Evolutionary conservation across 2,113 vertebrate species (phyloP), one percentile per base, ranked within the genome.

Genomic region (Hepsetus odoe): DNA sequence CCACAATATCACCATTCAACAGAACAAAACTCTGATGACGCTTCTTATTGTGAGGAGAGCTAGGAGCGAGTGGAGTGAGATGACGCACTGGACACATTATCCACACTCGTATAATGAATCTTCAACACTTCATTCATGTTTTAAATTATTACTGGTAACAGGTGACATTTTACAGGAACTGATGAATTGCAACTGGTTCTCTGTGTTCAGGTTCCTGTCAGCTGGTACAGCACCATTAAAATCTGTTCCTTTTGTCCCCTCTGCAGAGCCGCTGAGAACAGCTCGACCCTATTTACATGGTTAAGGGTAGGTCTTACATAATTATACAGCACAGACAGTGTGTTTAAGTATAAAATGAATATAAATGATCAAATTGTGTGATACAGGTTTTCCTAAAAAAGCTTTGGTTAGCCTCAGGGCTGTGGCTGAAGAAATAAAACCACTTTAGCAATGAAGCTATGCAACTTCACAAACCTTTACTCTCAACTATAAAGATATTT

Each of bases 1-100:
- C 46, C 82, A 88, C 76, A 88, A 80, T 10, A 86, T 94, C 83
- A 96, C 96, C 0, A 86, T 98, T 77, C 96, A 98, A 94, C 95
- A 46, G 95, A 98, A 74, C 79, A 4, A n/a, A 87, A 88, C 80
- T 82, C 6, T 61, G 90, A 28, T 0, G 88, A 84, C 51, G 90
- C 87, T 84, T 82, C 80, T 3, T 83, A 80, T 74, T 90, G 93
- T 35, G 70, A n/a, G 7, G 89, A 86, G 82, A 91, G 90, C 76
- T 88, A 78, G 46, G 86, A 86, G 40, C 89, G 83, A 12, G 1
- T 0, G 0, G 84, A 87, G 80, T 90, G 79, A 92, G 58, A 49
- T 16, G 30, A 12, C 13, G 22, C 24, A 12, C 2, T 32, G 26
- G 8, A 32, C 28, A 42, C 16, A 16, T 56, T 20, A 9, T 16